Percentiles rank a stretch among this genome's conserved stretches.
phyloP scores from a whole-genome alignment of 2,113 vertebrate genomes.

The Piaya cayana region DNA sequence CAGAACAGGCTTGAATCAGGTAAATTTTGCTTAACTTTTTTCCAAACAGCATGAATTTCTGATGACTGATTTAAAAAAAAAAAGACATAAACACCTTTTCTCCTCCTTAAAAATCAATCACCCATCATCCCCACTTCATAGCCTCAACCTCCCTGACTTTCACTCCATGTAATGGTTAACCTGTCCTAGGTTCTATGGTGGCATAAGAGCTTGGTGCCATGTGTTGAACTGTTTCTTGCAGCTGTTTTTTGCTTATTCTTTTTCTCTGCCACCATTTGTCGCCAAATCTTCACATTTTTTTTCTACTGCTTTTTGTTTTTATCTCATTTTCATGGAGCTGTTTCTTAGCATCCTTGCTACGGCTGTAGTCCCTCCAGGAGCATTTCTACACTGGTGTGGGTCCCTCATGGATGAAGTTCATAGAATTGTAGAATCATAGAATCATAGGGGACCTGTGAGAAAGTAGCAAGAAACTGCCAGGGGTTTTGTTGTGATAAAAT shows the following conservation, averaged over 20 bases:
- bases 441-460: background rate
- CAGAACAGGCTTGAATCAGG: background rate
- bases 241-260: background rate
- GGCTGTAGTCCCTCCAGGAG: background rate
- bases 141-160: background rate
- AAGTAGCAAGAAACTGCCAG: background rate
- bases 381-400: no score
- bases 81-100: background rate
- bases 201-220: background rate
- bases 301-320: background rate
- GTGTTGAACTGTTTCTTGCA: background rate
- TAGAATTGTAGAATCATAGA: no score
- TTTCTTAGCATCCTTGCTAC: background rate
- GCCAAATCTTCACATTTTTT: background rate
- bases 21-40: background rate
- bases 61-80: background rate
- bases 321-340: background rate
- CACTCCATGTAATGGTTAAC: background rate
- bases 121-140: background rate
- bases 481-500: background rate
- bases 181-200: background rate
- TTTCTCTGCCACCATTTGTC: background rate
- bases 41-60: background rate
- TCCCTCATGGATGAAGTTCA: background rate
- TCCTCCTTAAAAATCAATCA: background rate